Base-by-base conservation (phyloP, 2,113 vertebrate species). In the Neomonachus schauinslandi region DNA sequence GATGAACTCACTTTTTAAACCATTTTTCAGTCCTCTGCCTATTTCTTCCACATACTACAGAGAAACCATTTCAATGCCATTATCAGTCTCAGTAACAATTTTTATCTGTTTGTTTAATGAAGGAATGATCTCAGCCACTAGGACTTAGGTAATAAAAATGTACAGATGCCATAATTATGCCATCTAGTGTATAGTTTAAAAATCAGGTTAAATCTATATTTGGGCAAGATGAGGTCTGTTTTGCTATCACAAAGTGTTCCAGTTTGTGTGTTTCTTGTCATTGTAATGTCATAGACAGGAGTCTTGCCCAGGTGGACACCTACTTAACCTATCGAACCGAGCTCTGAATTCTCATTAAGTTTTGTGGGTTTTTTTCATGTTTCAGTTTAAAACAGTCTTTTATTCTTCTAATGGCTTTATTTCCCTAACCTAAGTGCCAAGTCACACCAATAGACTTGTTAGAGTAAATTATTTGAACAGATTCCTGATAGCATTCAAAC, bases 401-500 rank as follows among this genome's bases (percentile, higher is more conserved):
- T 84, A 71, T 93, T 95, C 67, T 26, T 33, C 84, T 83, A 97
- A 85, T 79, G 21, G 3, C 9, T 84, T 96, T 76, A 89, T 91
- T 95, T 97, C 93, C 21, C 63, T 76, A 87, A 49, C 51, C 36
- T 49, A 61, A 94, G 51, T 46, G 51, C 18, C 57, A 96, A 71
- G 16, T 84, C 36, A 77, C 21, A 82, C 4, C 15, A 91, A 76
- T n/a, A 67, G 42, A 82, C 24, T 97, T 95, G 49, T 49, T 93
- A 93, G 15, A 88, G 53, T 84, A 85, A 84, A 93, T 91, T 63
- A 90, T 67, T 85, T 91, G 59, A 93, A 82, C 22, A 91, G 33
- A 63, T 88, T 94, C 77, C 81, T 95, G 76, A 85, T 79, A 95
- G 33, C 57, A 91, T 79, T 94, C 57, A 36, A 77, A 89, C 90